phyloP scores from a whole-genome alignment of 2,888 invertebrate species.

The Nemoura dubitans region DNA sequence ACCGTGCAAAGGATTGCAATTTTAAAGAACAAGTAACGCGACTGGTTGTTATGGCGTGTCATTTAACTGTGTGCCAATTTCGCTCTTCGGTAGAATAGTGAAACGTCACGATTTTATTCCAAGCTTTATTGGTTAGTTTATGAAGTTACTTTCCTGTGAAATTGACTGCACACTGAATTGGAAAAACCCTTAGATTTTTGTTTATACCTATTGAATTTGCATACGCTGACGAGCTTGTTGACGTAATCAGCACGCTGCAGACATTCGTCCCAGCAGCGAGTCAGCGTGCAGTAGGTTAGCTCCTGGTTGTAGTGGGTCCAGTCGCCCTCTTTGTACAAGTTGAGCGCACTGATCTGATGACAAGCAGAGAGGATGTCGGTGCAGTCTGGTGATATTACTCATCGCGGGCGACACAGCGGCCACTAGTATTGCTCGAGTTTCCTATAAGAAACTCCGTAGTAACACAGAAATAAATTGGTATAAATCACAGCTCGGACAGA shows the following conservation, averaged over 20 bases:
- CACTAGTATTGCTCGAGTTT: not conserved
- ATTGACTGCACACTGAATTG: not conserved
- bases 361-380: not conserved
- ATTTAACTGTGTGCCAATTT: too few relatives aligned
- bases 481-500: not conserved
- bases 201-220: conserved; percentile 77
- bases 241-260: conserved; percentile 71
- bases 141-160: too few relatives aligned
- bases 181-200: not conserved
- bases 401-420: not conserved
- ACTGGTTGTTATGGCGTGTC: too few relatives aligned
- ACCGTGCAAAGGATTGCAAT: too few relatives aligned
- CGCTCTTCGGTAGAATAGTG: too few relatives aligned
- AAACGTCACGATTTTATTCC: too few relatives aligned
- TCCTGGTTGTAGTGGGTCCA: conserved; percentile 80
- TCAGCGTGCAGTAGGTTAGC: conserved; percentile 76
- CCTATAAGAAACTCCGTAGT: not conserved
- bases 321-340: conserved; percentile 83
- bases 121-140: too few relatives aligned
- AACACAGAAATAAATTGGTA: not conserved
- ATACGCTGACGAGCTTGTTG: conserved; percentile 67
- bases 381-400: not conserved
- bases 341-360: conserved; percentile 67
- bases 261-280: conserved; percentile 83
- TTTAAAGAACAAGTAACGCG: too few relatives aligned